phyloP scores from a whole-genome alignment of 2,888 invertebrate genomes.

The Heterodera filipjevi region DNA sequence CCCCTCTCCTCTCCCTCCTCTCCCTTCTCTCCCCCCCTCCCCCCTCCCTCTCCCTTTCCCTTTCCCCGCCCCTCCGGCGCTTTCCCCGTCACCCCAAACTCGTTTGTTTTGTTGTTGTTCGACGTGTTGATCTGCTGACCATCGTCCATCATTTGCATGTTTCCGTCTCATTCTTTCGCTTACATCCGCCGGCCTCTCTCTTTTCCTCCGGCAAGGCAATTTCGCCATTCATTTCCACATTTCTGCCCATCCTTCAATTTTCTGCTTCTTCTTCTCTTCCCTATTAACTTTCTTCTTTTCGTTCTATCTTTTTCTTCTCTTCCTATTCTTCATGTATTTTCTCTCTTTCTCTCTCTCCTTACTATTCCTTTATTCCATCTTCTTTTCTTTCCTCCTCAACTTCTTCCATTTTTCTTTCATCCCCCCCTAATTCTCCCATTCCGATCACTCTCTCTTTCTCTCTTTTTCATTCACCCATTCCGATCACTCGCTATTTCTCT shows the following conservation, averaged over 20 bases:
- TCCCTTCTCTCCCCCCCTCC: not conserved
- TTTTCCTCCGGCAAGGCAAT: slow-evolving; percentile 6
- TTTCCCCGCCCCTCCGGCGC: not conserved
- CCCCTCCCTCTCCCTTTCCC: not conserved
- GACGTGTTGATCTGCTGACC: not conserved
- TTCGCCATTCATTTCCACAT: not conserved
- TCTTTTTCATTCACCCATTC: not conserved
- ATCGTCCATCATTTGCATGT: slow-evolving; percentile 9
- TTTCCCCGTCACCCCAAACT: slow-evolving; percentile 1
- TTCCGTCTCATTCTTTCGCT: slow-evolving; percentile 6
- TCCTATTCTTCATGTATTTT: no score
- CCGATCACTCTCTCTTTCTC: not conserved
- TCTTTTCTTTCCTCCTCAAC: no score
- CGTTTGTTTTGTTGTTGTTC: slow-evolving; percentile 4
- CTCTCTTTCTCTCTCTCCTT: no score
- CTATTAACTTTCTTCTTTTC: no score
- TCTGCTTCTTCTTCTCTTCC: no score
- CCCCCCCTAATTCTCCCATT: not conserved
- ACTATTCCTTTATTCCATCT: no score
- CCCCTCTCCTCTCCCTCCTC: not conserved
- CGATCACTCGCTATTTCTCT: not conserved
- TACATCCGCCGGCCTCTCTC: not conserved
- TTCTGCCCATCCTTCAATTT: not conserved
- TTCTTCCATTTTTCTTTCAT: not conserved
- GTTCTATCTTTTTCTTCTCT: not conserved